Evolutionary conservation across 1,140 invertebrate genomes (phyloP).

Genomic region (Scylla paramamosain): DNA sequence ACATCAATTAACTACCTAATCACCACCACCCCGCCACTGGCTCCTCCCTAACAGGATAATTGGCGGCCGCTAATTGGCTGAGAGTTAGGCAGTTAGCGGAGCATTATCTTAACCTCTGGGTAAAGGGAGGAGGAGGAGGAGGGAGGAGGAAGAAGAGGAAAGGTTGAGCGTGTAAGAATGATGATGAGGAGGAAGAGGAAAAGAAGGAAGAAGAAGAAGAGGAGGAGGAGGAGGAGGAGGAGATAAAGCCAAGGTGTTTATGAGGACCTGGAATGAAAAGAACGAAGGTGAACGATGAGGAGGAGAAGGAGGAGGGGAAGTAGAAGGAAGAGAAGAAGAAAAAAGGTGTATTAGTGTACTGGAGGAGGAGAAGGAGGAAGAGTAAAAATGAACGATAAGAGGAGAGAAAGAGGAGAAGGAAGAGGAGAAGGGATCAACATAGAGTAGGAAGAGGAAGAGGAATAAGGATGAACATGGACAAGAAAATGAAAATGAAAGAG

Average conservation of each 20-base stretch:
- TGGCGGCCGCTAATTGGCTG: not conserved
- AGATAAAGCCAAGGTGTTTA: too few species aligned
- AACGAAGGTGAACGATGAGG: not conserved
- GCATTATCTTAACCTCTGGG: not conserved
- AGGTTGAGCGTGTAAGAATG: too few species aligned
- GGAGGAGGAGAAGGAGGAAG: not conserved
- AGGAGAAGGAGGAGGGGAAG: not conserved
- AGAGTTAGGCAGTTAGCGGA: not conserved
- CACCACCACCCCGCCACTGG: not conserved
- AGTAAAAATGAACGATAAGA: not conserved
- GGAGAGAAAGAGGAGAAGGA: not conserved
- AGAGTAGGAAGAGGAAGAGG: too few species aligned
- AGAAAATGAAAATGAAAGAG: not conserved
- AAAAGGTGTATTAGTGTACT: not conserved
- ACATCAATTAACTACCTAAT: not conserved
- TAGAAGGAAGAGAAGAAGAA: not conserved
- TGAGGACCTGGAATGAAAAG: too few species aligned
- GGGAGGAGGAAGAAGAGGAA: too few species aligned
- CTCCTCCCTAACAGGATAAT: not conserved
- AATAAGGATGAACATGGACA: too few species aligned
- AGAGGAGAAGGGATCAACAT: too few species aligned
- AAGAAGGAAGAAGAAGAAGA: too few species aligned
- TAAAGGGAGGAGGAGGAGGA: too few species aligned
- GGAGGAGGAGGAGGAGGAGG: too few species aligned
- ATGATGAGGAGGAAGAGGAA: too few species aligned